Conservation (phyloP, 2,797 vertebrate species). For the Chrysolophus pictus region DNA sequence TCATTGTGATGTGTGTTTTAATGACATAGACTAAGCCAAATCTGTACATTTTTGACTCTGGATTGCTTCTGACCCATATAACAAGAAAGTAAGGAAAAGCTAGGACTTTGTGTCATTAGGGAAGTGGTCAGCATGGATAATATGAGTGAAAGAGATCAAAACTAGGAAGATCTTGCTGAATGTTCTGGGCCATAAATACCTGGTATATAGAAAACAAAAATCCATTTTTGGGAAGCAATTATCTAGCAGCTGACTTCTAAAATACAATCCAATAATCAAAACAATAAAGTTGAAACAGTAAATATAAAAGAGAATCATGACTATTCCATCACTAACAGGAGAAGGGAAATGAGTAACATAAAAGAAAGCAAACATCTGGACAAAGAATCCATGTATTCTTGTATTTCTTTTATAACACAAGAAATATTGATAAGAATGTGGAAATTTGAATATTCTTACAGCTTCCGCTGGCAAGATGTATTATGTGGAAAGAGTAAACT, state of each 20-base stretch:
- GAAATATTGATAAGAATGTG: background rate
- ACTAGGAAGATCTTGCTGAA: background rate
- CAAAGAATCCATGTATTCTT: background rate
- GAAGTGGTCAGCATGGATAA: background rate
- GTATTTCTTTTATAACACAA: background rate
- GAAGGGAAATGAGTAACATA: background rate
- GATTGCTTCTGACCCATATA: background rate
- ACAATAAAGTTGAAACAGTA: background rate
- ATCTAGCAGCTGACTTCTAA: background rate
- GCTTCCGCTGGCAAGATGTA: background rate
- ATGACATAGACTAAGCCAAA: background rate
- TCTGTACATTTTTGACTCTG: background rate
- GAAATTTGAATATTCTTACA: background rate
- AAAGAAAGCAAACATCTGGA: background rate
- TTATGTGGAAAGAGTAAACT: background rate
- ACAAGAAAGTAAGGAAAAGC: background rate
- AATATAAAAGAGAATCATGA: background rate
- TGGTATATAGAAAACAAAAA: background rate
- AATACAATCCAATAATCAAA: background rate
- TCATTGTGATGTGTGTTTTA: background rate
- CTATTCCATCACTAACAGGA: background rate
- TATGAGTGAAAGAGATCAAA: background rate
- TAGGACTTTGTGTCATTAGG: background rate
- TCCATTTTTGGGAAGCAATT: background rate
- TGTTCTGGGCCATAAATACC: background rate